A percentile compares a stretch with the other conserved stretches of the same genome.
Conservation (phyloP, 2,113 vertebrate genomes). For the Apodemus sylvaticus region DNA sequence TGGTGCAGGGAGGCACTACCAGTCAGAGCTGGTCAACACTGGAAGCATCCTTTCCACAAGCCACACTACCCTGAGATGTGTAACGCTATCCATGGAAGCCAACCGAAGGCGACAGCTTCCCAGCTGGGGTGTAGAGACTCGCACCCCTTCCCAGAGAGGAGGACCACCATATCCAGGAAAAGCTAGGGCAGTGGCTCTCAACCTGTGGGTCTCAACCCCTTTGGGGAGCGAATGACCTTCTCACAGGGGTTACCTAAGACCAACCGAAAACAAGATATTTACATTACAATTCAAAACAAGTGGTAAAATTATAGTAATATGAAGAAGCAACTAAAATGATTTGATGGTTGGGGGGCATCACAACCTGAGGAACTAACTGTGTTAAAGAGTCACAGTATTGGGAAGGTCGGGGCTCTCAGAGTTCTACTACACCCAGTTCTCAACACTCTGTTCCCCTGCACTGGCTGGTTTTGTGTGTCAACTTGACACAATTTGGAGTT, state of each 20-base stretch:
- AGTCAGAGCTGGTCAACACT: accelerated
- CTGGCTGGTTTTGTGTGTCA: too few species aligned
- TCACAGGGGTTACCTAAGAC: neutral
- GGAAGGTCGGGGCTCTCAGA: neutral
- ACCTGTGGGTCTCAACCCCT: neutral
- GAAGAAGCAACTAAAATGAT: neutral
- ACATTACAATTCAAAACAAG: neutral
- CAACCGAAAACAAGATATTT: neutral
- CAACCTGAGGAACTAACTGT: neutral
- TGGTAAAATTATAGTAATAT: neutral
- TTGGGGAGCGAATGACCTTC: neutral
- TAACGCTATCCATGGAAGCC: neutral
- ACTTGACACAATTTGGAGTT: too few species aligned
- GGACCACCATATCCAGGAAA: neutral
- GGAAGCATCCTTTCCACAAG: accelerated
- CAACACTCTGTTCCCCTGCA: accelerated
- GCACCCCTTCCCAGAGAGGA: neutral
- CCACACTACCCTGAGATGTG: neutral
- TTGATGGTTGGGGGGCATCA: neutral
- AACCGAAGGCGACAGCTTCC: accelerated
- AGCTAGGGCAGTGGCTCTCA: neutral
- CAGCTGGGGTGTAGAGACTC: neutral
- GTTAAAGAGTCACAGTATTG: neutral
- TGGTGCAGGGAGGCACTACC: accelerated
- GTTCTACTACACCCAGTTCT: neutral